Conservation (phyloP, 2,797 vertebrate genomes). For the Pipistrellus pygmaeus region DNA sequence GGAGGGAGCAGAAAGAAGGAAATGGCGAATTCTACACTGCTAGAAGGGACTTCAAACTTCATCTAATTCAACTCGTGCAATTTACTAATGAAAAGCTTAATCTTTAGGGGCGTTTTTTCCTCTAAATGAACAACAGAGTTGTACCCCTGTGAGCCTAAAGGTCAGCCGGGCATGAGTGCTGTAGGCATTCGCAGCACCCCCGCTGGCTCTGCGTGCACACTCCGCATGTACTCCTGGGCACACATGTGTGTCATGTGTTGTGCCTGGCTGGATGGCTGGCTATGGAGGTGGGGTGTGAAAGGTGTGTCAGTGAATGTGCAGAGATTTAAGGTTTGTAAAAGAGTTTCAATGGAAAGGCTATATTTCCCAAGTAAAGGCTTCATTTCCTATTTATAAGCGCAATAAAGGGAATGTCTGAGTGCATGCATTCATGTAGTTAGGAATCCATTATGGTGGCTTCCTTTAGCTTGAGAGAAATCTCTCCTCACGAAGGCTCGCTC, state of each 20-base stretch:
- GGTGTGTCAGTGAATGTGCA: accelerated
- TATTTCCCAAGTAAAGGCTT: background rate
- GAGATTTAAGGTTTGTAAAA: background rate
- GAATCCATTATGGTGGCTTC: background rate
- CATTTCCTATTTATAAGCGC: background rate
- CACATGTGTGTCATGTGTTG: accelerated
- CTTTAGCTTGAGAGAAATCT: slow-evolving; percentile 56
- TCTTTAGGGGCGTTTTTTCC: background rate
- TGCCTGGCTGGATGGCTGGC: background rate
- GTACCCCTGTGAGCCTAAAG: background rate
- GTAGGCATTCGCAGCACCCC: background rate
- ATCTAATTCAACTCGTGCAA: background rate
- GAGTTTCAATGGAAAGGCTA: background rate
- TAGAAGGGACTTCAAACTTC: background rate
- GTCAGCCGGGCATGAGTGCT: accelerated
- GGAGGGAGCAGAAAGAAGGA: background rate
- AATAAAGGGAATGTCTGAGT: background rate
- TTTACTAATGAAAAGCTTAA: background rate
- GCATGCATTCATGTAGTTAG: background rate
- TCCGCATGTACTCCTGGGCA: background rate
- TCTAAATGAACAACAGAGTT: background rate
- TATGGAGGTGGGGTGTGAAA: background rate
- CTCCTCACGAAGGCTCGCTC: slow-evolving; percentile 54
- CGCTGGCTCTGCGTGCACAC: accelerated
- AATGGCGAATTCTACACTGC: background rate